Percentiles rank a stretch among this genome's conserved stretches.
phyloP scores from a whole-genome alignment of 2,888 invertebrate genomes.

The Drosophila sordidapex region DNA sequence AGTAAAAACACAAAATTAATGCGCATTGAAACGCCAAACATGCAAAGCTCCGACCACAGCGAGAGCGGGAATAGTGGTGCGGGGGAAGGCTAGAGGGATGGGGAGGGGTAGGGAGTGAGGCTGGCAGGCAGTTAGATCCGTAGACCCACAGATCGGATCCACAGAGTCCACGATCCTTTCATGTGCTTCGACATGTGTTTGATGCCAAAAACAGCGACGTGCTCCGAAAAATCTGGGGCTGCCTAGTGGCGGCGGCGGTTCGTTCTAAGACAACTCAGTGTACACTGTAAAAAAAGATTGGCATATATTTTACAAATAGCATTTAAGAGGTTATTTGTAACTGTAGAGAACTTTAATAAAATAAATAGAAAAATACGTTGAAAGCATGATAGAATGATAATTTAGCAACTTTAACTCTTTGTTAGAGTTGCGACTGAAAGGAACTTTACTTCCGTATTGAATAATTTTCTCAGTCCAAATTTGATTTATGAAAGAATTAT shows the following conservation, averaged over 20 bases:
- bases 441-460: neutral
- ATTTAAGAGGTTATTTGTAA: neutral
- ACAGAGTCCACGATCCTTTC: constrained; percentile 65
- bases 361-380: neutral
- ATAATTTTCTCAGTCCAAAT: neutral
- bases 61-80: neutral
- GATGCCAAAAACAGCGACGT: constrained; percentile 80
- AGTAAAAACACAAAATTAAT: constrained; percentile 69
- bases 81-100: neutral
- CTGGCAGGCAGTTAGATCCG: constrained; percentile 8
- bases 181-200: constrained; percentile 80
- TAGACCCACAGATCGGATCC: constrained; percentile 28
- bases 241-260: constrained; percentile 50
- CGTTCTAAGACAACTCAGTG: constrained; percentile 46
- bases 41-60: constrained; percentile 56
- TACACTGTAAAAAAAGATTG: neutral
- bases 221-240: constrained; percentile 70
- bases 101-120: neutral
- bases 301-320: neutral
- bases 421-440: neutral
- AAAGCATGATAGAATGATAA: neutral
- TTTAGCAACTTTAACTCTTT: neutral
- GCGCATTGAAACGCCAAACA: constrained; percentile 81
- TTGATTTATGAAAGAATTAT: neutral
- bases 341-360: neutral